These are phyloP conservation scores for Hippocampus guttulatus DNA, from an alignment of 2,113 vertebrate species.

Conservation along the genomic window DNA sequence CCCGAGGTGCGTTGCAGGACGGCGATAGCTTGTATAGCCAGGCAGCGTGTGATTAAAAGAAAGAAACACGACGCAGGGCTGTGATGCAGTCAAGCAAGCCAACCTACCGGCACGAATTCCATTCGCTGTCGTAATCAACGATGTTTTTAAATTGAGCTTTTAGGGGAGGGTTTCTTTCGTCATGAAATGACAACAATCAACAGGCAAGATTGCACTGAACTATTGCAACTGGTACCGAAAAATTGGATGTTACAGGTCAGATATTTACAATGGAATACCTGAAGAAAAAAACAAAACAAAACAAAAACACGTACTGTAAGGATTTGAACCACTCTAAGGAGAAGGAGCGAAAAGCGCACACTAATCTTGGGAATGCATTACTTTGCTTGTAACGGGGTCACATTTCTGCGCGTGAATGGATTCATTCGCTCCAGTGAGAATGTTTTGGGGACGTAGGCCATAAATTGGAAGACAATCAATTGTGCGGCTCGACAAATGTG, in stretches of 20 bases:
- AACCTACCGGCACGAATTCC: no score
- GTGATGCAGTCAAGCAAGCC: no score
- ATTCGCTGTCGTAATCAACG: no score
- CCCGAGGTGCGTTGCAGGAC: no score
- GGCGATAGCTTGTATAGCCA: no score
- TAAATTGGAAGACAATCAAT: constrained; percentile 35
- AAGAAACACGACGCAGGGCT: no score
- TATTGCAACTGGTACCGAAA: background rate
- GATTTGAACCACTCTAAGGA: background rate
- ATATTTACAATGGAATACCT: background rate
- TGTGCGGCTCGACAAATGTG: constrained; percentile 21
- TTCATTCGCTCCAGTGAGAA: constrained; percentile 6
- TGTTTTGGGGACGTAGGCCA: constrained; percentile 1
- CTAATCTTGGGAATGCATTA: constrained; percentile 16
- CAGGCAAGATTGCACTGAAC: background rate
- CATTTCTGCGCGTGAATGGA: background rate
- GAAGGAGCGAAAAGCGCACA: background rate
- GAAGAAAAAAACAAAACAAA: background rate
- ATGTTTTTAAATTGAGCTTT: no score
- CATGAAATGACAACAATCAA: background rate
- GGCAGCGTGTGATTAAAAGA: no score
- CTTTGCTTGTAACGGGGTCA: background rate
- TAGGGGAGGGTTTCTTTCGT: no score
- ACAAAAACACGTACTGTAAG: background rate
- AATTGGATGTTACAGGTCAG: background rate